Percentiles rank a stretch among this genome's conserved stretches.
Evolutionary conservation across 2,888 invertebrate genomes (phyloP).

Genomic region (Chorisops tibialis): DNA sequence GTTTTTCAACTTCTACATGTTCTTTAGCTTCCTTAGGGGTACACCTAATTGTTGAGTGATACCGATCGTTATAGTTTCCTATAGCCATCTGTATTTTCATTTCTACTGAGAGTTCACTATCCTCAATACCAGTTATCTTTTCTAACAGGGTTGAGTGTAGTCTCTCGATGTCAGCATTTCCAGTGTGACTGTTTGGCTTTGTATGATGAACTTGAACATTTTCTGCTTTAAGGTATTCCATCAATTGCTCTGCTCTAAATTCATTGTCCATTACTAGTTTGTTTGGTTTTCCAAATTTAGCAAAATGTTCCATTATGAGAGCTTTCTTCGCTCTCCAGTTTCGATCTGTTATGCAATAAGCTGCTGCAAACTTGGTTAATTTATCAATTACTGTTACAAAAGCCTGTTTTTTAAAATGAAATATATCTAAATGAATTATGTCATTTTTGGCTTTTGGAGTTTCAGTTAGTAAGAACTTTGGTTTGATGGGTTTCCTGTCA

Average conservation of each 20-base stretch:
- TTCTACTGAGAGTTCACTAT: conserved; percentile 27
- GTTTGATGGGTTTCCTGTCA: conserved; percentile 30
- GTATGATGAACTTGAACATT: conserved; percentile 28
- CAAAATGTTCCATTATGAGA: no score
- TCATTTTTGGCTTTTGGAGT: conserved; percentile 28
- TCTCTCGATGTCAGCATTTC: no score
- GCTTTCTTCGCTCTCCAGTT: no score
- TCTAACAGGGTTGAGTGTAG: conserved; percentile 33
- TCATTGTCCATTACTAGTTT: conserved; percentile 31
- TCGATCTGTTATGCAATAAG: no score
- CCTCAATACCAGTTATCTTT: conserved; percentile 31
- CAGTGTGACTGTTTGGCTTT: no score
- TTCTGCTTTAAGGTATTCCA: conserved; percentile 21
- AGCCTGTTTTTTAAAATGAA: conserved; percentile 25
- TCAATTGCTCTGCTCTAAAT: conserved; percentile 29
- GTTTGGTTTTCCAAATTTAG: no score
- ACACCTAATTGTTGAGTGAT: conserved; percentile 29
- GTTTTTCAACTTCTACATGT: conserved; percentile 8
- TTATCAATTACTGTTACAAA: conserved; percentile 32
- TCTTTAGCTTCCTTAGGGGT: conserved; percentile 31
- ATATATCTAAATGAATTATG: conserved; percentile 32
- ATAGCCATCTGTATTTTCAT: conserved; percentile 29
- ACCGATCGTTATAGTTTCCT: conserved; percentile 33
- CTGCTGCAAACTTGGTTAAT: no score
- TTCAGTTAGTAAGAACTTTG: conserved; percentile 23